These are phyloP conservation scores for Spodoptera litura DNA, from an alignment of 1,140 invertebrate species.

Conservation along the genomic window DNA sequence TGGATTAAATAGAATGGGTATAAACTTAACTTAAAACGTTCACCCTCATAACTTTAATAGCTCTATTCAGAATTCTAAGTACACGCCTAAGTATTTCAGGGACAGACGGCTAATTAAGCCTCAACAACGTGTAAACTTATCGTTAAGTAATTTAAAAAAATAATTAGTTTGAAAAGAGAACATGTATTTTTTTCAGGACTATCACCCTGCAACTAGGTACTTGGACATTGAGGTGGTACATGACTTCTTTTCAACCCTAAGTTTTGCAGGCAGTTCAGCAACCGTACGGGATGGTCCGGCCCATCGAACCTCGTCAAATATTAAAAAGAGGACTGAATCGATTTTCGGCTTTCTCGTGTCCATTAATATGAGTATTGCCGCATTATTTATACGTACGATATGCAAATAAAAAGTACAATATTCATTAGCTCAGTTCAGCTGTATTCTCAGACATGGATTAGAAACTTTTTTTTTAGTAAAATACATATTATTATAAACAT, in stretches of 20 bases:
- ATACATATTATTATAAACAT: too few species aligned
- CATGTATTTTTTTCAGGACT: too few species aligned
- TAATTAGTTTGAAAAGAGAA: too few species aligned
- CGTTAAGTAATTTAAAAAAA: too few species aligned
- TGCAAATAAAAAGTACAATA: conserved; percentile 25
- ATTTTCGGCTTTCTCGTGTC: conserved; percentile 54
- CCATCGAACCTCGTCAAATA: conserved; percentile 67
- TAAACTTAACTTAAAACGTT: too few species aligned
- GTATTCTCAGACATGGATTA: neutral
- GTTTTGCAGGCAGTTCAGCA: conserved; percentile 55
- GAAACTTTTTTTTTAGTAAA: neutral
- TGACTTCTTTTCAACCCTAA: conserved; percentile 52
- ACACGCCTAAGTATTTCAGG: too few species aligned
- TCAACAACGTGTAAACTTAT: too few species aligned
- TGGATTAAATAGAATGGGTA: too few species aligned
- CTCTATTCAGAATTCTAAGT: too few species aligned
- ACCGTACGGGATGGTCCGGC: conserved; percentile 48
- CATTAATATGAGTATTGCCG: conserved; percentile 45
- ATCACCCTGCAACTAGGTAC: too few species aligned
- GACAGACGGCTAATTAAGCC: too few species aligned
- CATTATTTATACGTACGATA: conserved; percentile 34
- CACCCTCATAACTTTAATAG: too few species aligned
- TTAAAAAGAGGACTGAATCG: conserved; percentile 62
- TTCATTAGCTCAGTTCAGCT: conserved; percentile 15
- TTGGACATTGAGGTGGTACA: neutral